A percentile compares a stretch with the other conserved stretches of the same genome.
phyloP scores from a whole-genome alignment of 2,797 vertebrate genomes.

The Muscicapa comitata region DNA sequence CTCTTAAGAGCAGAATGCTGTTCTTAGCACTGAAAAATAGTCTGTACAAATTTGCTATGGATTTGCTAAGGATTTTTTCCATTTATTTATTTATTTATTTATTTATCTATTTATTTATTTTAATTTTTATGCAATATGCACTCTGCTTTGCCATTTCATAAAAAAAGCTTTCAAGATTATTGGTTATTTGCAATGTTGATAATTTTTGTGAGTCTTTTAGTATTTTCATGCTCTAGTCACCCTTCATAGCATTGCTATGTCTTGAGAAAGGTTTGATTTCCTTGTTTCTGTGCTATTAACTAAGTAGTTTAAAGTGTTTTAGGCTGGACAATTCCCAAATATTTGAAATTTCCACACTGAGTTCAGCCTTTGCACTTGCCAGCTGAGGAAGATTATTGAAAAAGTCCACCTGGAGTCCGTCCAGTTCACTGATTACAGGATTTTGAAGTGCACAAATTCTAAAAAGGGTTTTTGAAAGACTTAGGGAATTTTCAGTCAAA shows the following conservation, averaged over 20 bases:
- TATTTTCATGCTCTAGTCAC: not conserved
- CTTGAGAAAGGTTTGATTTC: not conserved
- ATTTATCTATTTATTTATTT: too few species aligned
- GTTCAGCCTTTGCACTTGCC: not conserved
- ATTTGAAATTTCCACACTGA: not conserved
- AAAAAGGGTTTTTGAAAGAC: not conserved
- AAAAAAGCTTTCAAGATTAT: not conserved
- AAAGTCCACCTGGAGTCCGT: not conserved
- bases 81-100: not conserved
- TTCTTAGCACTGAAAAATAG: not conserved
- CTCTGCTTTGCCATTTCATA: not conserved
- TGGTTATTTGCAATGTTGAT: not conserved
- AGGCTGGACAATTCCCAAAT: not conserved
- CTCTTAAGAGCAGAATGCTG: not conserved
- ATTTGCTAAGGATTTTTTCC: not conserved
- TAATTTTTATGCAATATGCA: rapidly evolving
- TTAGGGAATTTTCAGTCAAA: not conserved
- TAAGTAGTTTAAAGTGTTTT: not conserved
- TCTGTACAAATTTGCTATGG: not conserved
- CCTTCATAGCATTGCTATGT: not conserved
- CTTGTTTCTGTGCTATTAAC: not conserved
- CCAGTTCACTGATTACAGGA: not conserved
- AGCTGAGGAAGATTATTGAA: not conserved
- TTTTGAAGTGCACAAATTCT: not conserved
- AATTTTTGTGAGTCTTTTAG: not conserved